phyloP scores from a whole-genome alignment of 2,113 vertebrate species.

The Australoheros scitulus region DNA sequence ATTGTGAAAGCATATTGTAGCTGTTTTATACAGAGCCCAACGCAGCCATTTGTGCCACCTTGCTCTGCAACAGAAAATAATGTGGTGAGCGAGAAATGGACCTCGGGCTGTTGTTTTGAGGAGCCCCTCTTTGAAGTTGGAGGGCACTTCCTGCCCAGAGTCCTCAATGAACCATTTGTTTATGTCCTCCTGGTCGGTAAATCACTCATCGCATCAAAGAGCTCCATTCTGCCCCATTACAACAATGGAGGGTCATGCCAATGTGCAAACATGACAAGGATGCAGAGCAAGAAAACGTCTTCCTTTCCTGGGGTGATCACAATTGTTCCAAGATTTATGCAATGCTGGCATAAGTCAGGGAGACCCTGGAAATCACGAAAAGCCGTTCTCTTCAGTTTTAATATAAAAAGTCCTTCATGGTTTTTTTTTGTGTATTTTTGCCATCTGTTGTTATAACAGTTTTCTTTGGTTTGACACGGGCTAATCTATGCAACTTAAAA shows the following conservation, averaged over 20 bases:
- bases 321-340: constrained; percentile 73
- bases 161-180: constrained; percentile 79
- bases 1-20: neutral
- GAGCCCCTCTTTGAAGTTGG: constrained; percentile 77
- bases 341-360: constrained; percentile 46
- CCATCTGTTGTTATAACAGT: neutral
- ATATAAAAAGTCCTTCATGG: neutral
- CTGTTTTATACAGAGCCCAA: constrained; percentile 1
- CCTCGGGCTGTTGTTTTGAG: constrained; percentile 74
- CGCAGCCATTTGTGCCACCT: constrained; percentile 49
- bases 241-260: constrained; percentile 76
- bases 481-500: neutral
- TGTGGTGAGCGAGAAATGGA: constrained; percentile 58
- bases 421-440: neutral
- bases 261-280: constrained; percentile 78
- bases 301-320: constrained; percentile 72
- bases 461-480: neutral
- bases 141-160: constrained; percentile 77
- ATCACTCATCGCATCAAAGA: constrained; percentile 85
- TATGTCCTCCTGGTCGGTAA: constrained; percentile 75
- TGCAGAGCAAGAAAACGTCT: constrained; percentile 73
- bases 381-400: neutral
- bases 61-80: constrained; percentile 58
- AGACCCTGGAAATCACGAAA: constrained; percentile 35
- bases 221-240: constrained; percentile 57